phyloP scores from a whole-genome alignment of 2,113 vertebrate genomes.

The Grammomys surdaster region DNA sequence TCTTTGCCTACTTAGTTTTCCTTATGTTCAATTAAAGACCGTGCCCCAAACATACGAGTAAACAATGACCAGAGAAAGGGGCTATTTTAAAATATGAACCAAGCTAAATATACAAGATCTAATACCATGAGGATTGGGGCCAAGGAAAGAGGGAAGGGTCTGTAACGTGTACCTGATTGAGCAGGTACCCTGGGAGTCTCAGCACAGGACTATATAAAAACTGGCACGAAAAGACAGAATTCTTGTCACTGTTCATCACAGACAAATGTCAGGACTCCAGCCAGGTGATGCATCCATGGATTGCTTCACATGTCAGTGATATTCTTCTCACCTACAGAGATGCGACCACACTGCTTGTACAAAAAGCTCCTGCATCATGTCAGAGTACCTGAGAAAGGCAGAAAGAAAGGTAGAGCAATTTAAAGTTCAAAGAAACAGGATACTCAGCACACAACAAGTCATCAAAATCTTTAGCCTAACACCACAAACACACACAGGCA shows the following conservation, averaged over 20 bases:
- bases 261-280: constrained; percentile 74
- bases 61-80: background rate
- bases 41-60: background rate
- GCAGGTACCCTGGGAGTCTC: background rate
- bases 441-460: constrained; percentile 80
- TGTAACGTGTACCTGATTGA: background rate
- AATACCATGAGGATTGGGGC: background rate
- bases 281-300: constrained; percentile 22
- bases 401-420: constrained; percentile 34
- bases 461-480: constrained; percentile 53
- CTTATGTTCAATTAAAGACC: constrained; percentile 41
- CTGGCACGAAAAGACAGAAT: constrained; percentile 75
- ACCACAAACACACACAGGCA: background rate
- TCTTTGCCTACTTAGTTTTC: background rate
- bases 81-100: background rate
- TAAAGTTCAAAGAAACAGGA: background rate
- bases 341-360: constrained; percentile 75
- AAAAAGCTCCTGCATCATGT: constrained; percentile 74
- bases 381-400: constrained; percentile 83
- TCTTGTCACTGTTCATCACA: constrained; percentile 49
- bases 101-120: constrained; percentile 23
- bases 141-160: background rate
- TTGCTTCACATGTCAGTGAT: constrained; percentile 50
- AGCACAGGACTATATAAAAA: background rate
- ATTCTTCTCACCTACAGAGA: constrained; percentile 68